Base-by-base conservation (phyloP, 2,888 invertebrate species). In the Yponomeuta sedellus region DNA sequence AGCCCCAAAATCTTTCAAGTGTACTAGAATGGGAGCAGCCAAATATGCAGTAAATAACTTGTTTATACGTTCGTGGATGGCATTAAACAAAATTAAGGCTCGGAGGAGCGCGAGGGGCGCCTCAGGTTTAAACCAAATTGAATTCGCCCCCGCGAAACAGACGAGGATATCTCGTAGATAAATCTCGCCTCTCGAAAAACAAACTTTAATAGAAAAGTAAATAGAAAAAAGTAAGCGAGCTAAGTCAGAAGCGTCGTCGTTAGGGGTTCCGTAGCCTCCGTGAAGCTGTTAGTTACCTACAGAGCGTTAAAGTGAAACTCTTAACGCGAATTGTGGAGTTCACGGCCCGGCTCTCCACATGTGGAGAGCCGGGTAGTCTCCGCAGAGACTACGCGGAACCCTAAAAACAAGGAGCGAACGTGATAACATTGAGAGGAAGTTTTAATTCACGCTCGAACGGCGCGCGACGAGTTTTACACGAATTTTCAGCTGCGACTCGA, bases 51-150 rank as follows among this genome's bases (percentile, higher is more conserved):
- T 81, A 80, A 81, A 82, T 77, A 78, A 75, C 75, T 75, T 75
- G 76, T 79, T 79, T 78, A 80, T 75, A 77, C 80, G 78, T 78
- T 77, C 77, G 78, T 75, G 80, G 69, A 68, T 67, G 66, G 68
- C 68, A 83, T 80, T 78, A 77, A 78, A 78, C 80, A 80, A 84
- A 80, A 82, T 83, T 82, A 84, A 80, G 80, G 77, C 75, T 64
- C 79, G 81, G 77, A 52, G 5, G 44, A 76, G 81, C 79, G 78
- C 79, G 83, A 82, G 83, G 83, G 85, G 61, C 80, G 77, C 85
- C 88, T 85, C 85, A 86, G 86, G 87, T 87, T 86, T 86, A 88
- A 87, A 87, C 85, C 81, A 88, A 89, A 89, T 89, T 88, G 88
- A 88, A 88, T 88, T 86, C 84, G 82, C 86, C 79, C 82, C 83